Conservation (phyloP, 2,888 invertebrate genomes). For the Acronicta aceris region DNA sequence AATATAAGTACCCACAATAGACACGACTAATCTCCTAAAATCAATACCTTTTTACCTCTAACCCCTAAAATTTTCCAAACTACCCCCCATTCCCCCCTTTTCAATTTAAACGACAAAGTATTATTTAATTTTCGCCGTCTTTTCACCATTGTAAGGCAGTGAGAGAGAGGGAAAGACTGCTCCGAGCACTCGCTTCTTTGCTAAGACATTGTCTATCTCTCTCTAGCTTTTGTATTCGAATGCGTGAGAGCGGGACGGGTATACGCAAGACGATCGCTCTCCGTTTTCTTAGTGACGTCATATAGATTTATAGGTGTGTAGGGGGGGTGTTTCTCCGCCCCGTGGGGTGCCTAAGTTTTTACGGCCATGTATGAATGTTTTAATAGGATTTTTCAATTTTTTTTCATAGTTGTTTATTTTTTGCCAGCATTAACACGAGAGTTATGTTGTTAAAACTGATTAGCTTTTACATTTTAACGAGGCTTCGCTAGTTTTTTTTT, state of each 20-base stretch:
- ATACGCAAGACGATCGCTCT: constrained; percentile 81
- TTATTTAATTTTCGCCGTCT: constrained; percentile 88
- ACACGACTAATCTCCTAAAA: constrained; percentile 82
- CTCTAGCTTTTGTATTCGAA: constrained; percentile 63
- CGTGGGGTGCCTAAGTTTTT: constrained; percentile 80
- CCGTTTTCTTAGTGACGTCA: constrained; percentile 87
- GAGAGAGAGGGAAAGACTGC: constrained; percentile 69
- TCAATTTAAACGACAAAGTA: constrained; percentile 89
- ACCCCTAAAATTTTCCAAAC: constrained; percentile 83
- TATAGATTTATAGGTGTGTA: constrained; percentile 87
- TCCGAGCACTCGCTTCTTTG: constrained; percentile 66
- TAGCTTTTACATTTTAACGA: constrained; percentile 6
- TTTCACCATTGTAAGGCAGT: constrained; percentile 87
- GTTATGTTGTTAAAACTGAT: constrained; percentile 31
- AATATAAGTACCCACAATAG: constrained; percentile 66
- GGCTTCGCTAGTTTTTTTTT: constrained; percentile 2
- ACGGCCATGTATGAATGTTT: constrained; percentile 76
- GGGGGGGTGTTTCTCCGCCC: constrained; percentile 64
- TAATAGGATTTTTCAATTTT: constrained; percentile 63
- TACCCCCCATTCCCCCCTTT: constrained; percentile 73
- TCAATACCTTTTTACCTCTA: constrained; percentile 87
- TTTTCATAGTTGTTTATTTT: constrained; percentile 52
- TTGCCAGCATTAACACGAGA: constrained; percentile 11
- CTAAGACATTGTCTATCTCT: constrained; percentile 77
- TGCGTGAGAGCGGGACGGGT: constrained; percentile 73